These are phyloP conservation scores for Discoglossus pictus DNA, from an alignment of 2,797 vertebrate genomes.

Conservation along the genomic window DNA sequence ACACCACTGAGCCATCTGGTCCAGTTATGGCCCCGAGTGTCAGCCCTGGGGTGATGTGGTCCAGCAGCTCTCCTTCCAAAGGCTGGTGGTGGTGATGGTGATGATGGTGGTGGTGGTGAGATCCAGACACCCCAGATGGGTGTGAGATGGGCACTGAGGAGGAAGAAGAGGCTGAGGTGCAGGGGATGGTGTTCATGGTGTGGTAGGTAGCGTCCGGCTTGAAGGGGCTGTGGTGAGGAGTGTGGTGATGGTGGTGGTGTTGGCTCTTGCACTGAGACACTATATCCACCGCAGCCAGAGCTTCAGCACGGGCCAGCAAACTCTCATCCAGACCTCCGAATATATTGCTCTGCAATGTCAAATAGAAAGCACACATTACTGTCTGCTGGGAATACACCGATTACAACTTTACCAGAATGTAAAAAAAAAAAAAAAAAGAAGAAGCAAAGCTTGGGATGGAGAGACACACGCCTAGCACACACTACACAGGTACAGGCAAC, in stretches of 20 bases:
- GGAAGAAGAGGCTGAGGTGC: constrained; percentile 88
- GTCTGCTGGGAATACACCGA: constrained; percentile 86
- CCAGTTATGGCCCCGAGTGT: constrained; percentile 90
- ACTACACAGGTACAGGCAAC: constrained; percentile 84
- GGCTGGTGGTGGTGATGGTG: constrained; percentile 95
- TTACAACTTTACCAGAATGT: constrained; percentile 60
- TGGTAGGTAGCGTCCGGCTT: constrained; percentile 99
- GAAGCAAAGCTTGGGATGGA: constrained; percentile 49
- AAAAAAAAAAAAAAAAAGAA: constrained; percentile 69
- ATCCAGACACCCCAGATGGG: constrained; percentile 88
- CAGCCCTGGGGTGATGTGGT: constrained; percentile 94
- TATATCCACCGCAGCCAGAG: constrained; percentile 99
- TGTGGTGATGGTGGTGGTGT: constrained; percentile 90
- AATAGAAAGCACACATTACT: constrained; percentile 98
- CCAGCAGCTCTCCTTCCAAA: constrained; percentile 94
- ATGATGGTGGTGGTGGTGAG: constrained; percentile 91
- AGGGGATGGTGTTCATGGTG: constrained; percentile 98
- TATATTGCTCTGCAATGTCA: constrained; percentile 99
- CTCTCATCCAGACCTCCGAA: constrained; percentile 99
- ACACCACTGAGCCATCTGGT: constrained; percentile 93
- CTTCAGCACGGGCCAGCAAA: constrained; percentile 98
- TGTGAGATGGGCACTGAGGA: constrained; percentile 83
- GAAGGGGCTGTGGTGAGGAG: constrained; percentile 96
- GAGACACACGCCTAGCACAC: constrained; percentile 58
- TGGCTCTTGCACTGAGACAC: constrained; percentile 96